These are phyloP conservation scores for Threskiornis aethiopicus DNA, from an alignment of 2,797 vertebrate genomes.

Conservation along the genomic window DNA sequence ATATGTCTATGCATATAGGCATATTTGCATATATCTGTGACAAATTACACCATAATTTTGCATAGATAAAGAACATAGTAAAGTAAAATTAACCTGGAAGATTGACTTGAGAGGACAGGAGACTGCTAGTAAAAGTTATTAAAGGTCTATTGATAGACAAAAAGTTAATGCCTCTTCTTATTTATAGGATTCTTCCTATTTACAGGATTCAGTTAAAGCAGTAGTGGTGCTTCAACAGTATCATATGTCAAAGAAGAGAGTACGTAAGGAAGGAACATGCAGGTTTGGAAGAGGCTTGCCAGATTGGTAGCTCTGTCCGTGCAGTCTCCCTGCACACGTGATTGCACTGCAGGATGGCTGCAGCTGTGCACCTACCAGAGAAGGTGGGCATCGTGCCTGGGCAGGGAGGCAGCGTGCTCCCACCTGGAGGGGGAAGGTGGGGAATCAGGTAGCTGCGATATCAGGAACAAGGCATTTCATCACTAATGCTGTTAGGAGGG, in stretches of 20 bases:
- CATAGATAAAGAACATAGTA: background rate
- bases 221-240: background rate
- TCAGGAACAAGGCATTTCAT: background rate
- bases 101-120: background rate
- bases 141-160: background rate
- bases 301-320: background rate
- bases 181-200: background rate
- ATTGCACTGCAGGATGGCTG: background rate
- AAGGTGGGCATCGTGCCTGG: fast-evolving
- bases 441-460: background rate
- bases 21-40: background rate
- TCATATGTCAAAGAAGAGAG: background rate
- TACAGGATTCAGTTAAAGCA: background rate
- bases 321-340: fast-evolving
- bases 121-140: background rate
- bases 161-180: background rate
- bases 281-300: background rate
- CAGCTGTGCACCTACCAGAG: background rate
- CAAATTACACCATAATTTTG: background rate
- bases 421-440: background rate
- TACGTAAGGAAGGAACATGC: background rate
- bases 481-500: background rate
- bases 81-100: background rate
- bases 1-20: background rate
- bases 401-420: background rate